phyloP scores from a whole-genome alignment of 1,140 invertebrate genomes.

The Lucilia sericata region DNA sequence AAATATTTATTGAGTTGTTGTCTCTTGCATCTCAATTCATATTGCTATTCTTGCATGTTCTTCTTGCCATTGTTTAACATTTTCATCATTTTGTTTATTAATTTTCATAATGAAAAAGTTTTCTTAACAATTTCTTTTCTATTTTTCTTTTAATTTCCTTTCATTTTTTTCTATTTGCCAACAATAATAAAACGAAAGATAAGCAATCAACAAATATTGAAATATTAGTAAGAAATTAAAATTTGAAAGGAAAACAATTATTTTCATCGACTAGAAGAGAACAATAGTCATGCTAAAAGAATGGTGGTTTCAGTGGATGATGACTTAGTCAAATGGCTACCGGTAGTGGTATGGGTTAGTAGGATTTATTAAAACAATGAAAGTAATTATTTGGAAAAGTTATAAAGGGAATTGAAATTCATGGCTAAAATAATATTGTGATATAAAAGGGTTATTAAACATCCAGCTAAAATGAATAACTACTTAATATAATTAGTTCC shows the following conservation, averaged over 20 bases:
- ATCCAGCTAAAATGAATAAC: too few species aligned
- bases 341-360: background rate
- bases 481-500: too few species aligned
- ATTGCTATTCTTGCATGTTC: too few species aligned
- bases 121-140: conserved; percentile 1
- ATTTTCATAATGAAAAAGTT: conserved; percentile 40
- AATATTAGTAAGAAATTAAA: conserved; percentile 25
- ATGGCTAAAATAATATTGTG: too few species aligned
- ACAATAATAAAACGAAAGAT: conserved; percentile 17
- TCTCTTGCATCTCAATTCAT: background rate
- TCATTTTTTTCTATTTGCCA: background rate
- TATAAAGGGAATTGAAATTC: background rate
- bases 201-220: conserved; percentile 43
- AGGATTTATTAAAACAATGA: background rate
- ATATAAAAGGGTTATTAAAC: too few species aligned
- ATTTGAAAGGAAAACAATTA: conserved; percentile 30
- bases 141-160: background rate
- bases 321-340: too few species aligned
- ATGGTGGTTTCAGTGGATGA: too few species aligned
- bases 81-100: conserved; percentile 32
- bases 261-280: background rate
- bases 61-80: background rate
- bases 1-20: background rate
- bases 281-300: too few species aligned
- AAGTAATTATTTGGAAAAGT: background rate